Base-by-base conservation (phyloP, 2,888 invertebrate species). In the Abrostola triplasia region DNA sequence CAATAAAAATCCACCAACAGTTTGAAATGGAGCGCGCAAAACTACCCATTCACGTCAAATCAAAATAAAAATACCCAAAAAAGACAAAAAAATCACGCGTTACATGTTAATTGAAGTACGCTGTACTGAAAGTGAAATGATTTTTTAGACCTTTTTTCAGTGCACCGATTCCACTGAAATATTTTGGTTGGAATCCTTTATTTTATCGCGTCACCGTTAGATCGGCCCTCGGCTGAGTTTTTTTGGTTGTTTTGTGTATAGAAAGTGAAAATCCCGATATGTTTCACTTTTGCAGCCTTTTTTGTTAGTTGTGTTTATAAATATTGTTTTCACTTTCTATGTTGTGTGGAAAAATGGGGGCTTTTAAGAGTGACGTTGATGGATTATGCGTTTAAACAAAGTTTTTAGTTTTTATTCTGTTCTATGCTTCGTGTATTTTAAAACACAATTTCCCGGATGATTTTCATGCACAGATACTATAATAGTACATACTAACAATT, bases 261-360 rank as follows among this genome's bases (percentile, higher is more conserved):
- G 79, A 85, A 83, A 85, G 83, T 77, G 83, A 83, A 81, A 84
- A 71, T 41, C 12, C 56, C 49, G 65, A 66, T 77, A 75, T 73
- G 73, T 70, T 77, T 74, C 74, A 69, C 71, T 67, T 54, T 64
- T 58, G n/a, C 64, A 40, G 1, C 44, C 10, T 49, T 66, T 69
- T 69, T 75, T 64, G 38, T 53, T 56, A 38, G 9, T 38, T n/a
- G 37, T 71, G 63, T 78, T 72, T 77, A 60, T 67, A 76, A 76
- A 78, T 51, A 72, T 35, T 12, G 47, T 24, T 49, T 57, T 73
- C 54, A 59, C 48, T 59, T 69, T 71, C 69, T 50, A 40, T 48
- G 1, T 36, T 38, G 44, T 36, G 47, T 40, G 59, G 64, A 63
- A 56, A 59, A 69, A 73, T 73, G 12, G 11, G 7, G 10, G 48